Base-by-base conservation (phyloP, 1,140 invertebrate genomes). In the Drosophila sulfurigaster region DNA sequence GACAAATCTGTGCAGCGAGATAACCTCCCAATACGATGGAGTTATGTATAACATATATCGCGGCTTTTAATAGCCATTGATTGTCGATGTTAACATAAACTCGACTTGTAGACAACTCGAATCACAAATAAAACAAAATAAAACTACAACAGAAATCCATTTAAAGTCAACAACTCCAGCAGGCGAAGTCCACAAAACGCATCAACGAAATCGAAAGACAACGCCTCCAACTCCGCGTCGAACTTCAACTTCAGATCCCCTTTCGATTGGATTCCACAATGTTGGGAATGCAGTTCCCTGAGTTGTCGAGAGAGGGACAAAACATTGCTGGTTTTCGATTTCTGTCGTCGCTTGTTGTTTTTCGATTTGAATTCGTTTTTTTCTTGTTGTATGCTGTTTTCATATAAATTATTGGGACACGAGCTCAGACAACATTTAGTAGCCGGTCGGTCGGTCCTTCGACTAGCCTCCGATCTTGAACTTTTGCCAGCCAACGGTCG, bases 391-490 rank as follows among this genome's bases (percentile, higher is more conserved):
- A 4, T n/a, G 56, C 41, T 38, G 32, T 63, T 63, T 75, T 78
- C 51, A 70, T 78, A 88, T 88, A 88, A 88, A 88, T 87, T 88
- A 87, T 87, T 88, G 83, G 70, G 49, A 89, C 85, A 88, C 85
- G 78, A 83, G 67, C 72, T 78, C 66, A 43, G 35, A 65, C 49
- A 74, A 59, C 65, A 68, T 75, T 75, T 63, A 63, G 57, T 69
- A 13, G 43, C 43, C 51, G 48, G 28, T 45, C 35, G 20, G 38
- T n/a, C 49, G 10, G 48, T 51, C 65, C 54, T 41, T 20, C n/a
- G 52, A 8, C 58, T 71, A 54, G 70, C 75, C 82, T 51, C 56
- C 49, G 72, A 68, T 81, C 83, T 73, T 74, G 59, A 72, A 72
- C 56, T 60, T 67, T 68, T 54, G 70, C 25, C 52, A 43, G 38